phyloP scores from a whole-genome alignment of 2,888 invertebrate species.

The Seira ritae region DNA sequence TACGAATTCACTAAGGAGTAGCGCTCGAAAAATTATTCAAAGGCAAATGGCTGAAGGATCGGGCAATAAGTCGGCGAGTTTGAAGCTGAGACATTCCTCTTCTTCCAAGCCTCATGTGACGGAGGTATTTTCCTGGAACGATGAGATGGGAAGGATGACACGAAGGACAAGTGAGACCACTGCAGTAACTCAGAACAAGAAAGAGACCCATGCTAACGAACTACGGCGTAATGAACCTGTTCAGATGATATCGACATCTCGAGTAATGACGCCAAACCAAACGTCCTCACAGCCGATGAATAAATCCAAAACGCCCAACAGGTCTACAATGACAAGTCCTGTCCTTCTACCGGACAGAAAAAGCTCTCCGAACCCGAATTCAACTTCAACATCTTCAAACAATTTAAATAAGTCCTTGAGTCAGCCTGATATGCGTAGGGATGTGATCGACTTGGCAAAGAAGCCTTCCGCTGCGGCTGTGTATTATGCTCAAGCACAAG shows the following conservation, averaged over 20 bases:
- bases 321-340: background rate
- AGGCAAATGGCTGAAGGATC: conserved; percentile 53
- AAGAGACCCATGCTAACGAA: background rate
- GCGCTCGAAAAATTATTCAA: conserved; percentile 59
- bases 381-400: background rate
- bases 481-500: too few relatives aligned
- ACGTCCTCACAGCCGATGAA: background rate
- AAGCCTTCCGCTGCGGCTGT: background rate
- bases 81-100: conserved; percentile 34
- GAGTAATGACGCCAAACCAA: background rate
- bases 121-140: conserved; percentile 42
- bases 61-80: conserved; percentile 32
- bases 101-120: conserved; percentile 42
- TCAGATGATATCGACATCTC: background rate
- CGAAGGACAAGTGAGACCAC: background rate
- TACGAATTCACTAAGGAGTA: conserved; percentile 57
- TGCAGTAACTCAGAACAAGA: background rate
- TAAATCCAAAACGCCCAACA: background rate
- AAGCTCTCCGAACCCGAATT: background rate
- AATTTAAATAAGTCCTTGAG: conserved; percentile 38
- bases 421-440: conserved; percentile 35
- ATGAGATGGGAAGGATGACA: conserved; percentile 10
- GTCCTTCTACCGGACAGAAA: background rate
- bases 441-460: background rate
- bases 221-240: background rate